Evolutionary conservation across 2,113 vertebrate genomes (phyloP).

Genomic region (Brachirus orientalis): DNA sequence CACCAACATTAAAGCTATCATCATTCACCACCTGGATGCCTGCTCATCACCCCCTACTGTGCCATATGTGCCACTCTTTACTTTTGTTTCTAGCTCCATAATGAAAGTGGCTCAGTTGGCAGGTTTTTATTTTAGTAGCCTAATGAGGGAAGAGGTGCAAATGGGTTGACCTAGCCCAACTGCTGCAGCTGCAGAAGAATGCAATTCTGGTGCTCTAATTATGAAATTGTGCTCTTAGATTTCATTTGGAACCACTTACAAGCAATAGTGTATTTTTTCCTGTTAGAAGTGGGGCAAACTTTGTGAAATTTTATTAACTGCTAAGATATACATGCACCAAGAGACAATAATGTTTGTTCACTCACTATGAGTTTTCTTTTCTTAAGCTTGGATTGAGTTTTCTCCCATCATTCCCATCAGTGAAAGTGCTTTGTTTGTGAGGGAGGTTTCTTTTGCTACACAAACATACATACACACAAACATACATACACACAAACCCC

Average conservation of each 20-base stretch:
- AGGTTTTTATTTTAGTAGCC: constrained; percentile 56
- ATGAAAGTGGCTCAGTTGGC: constrained; percentile 47
- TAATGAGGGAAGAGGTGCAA: constrained; percentile 62
- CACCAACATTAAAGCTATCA: constrained; percentile 22
- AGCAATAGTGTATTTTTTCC: not conserved
- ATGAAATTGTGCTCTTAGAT: constrained; percentile 14
- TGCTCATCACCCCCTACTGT: constrained; percentile 13
- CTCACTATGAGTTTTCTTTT: constrained; percentile 28
- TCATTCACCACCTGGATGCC: constrained; percentile 24
- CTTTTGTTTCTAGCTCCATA: constrained; percentile 14
- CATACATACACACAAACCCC: no score
- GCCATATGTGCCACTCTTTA: constrained; percentile 16
- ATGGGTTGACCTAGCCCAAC: constrained; percentile 39
- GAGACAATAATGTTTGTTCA: constrained; percentile 9
- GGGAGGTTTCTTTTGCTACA: constrained; percentile 25
- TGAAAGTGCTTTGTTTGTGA: constrained; percentile 49
- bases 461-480: no score
- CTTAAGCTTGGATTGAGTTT: constrained; percentile 52
- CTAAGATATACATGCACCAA: not conserved
- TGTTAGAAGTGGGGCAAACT: not conserved
- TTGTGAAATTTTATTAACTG: not conserved
- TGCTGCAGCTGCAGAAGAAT: constrained; percentile 42
- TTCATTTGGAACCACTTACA: constrained; percentile 19
- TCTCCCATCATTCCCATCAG: constrained; percentile 56
- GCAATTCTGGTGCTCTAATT: constrained; percentile 34